Conservation (phyloP, 2,113 vertebrate species). For the Nanorana parkeri region DNA sequence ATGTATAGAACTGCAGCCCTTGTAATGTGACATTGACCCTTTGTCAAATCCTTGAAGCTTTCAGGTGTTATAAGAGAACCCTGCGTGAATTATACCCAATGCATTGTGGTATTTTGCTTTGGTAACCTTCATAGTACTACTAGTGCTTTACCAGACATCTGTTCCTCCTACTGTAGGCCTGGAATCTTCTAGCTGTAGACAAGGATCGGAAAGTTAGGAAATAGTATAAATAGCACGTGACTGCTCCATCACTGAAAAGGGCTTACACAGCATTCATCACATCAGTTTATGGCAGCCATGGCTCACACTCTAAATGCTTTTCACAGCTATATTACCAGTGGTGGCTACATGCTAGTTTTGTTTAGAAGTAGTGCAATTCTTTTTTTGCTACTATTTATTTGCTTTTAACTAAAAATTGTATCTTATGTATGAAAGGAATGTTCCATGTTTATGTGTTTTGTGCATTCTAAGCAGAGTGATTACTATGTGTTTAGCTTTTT, state of each 20-base stretch:
- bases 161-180: conserved; percentile 21
- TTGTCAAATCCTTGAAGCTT: neutral
- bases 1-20: no score
- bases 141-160: conserved; percentile 36
- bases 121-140: conserved; percentile 8
- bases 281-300: neutral
- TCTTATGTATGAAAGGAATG: neutral
- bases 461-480: no score
- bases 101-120: conserved; percentile 16
- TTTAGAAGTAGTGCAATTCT: neutral
- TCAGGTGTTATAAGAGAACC: neutral
- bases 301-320: neutral
- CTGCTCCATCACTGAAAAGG: conserved; percentile 28
- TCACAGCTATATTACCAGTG: neutral
- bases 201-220: conserved; percentile 46
- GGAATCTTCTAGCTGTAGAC: conserved; percentile 30
- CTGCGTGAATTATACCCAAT: neutral
- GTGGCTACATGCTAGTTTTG: neutral
- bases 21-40: no score
- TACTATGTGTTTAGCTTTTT: no score
- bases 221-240: conserved; percentile 51
- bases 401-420: neutral
- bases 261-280: conserved; percentile 22
- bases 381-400: no score
- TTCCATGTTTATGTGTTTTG: neutral